Percentiles rank a stretch among this genome's conserved stretches.
Evolutionary conservation across 2,113 vertebrate species (phyloP).

Genomic region (Bos javanicus): DNA sequence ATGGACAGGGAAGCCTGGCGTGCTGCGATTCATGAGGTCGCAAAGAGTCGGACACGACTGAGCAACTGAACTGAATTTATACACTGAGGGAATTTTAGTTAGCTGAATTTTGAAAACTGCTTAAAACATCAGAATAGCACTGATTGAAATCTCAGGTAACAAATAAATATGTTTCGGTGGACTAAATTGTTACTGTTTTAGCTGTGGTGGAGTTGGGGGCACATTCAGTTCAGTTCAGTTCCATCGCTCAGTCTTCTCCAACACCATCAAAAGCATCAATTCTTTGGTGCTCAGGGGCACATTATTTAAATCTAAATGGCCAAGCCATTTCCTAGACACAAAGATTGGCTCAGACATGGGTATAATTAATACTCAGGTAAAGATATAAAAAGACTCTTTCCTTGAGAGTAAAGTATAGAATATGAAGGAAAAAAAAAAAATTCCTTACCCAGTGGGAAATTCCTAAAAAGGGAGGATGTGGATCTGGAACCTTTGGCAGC

Average conservation of each 20-base stretch:
- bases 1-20: too few species aligned
- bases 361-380: not conserved
- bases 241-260: too few species aligned
- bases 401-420: not conserved
- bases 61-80: not conserved
- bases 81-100: not conserved
- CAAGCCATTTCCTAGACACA: not conserved
- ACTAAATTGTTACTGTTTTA: not conserved
- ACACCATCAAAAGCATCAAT: too few species aligned
- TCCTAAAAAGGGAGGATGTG: not conserved
- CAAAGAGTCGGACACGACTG: too few species aligned
- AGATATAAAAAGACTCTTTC: not conserved
- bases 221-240: too few species aligned
- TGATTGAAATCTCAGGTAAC: not conserved
- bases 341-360: not conserved
- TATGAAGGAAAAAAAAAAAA: not conserved
- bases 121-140: not conserved
- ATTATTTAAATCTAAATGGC: not conserved
- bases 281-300: not conserved
- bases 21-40: too few species aligned
- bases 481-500: not conserved
- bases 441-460: not conserved
- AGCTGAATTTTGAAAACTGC: not conserved
- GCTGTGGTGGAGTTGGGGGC: not conserved
- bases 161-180: not conserved